Evolutionary conservation across 2,113 vertebrate genomes (phyloP).

Genomic region (Channa maculata): DNA sequence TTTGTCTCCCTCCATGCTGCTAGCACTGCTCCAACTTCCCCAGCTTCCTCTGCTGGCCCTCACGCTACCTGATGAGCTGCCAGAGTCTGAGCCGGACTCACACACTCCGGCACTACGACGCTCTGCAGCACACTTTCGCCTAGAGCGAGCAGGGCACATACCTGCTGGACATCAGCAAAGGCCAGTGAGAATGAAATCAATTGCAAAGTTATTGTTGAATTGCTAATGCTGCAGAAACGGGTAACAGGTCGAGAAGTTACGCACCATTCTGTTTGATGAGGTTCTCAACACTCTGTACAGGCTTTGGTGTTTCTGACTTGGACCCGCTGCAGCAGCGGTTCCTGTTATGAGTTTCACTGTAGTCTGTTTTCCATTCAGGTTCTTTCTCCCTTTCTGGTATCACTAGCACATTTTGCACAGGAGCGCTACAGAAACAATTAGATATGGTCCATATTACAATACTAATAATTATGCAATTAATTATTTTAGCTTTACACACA

Average conservation of each 20-base stretch:
- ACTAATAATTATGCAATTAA: neutral
- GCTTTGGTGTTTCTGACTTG: conserved; percentile 81
- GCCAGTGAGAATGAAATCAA: neutral
- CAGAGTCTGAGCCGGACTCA: conserved; percentile 94
- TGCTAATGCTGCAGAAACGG: too few relatives aligned
- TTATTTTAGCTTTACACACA: too few relatives aligned
- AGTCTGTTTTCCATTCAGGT: conserved; percentile 81
- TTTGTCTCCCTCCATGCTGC: conserved; percentile 94
- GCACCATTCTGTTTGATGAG: conserved; percentile 81
- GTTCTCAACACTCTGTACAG: conserved; percentile 59
- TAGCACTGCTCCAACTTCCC: conserved; percentile 98
- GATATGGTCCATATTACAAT: neutral
- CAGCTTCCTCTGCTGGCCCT: conserved; percentile 95
- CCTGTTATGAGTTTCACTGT: conserved; percentile 73
- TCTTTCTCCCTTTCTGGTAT: conserved; percentile 86
- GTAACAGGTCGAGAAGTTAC: neutral
- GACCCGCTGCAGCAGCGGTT: conserved; percentile 81
- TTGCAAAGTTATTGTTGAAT: neutral
- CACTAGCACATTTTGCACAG: conserved; percentile 83
- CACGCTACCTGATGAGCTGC: conserved; percentile 93
- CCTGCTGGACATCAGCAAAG: conserved; percentile 51
- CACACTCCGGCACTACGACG: conserved; percentile 87
- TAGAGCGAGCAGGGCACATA: conserved; percentile 69
- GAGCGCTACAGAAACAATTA: conserved; percentile 76
- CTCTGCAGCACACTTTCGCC: conserved; percentile 85